Conservation (phyloP, 2,113 vertebrate genomes). For the Pollimyrus isidori region DNA sequence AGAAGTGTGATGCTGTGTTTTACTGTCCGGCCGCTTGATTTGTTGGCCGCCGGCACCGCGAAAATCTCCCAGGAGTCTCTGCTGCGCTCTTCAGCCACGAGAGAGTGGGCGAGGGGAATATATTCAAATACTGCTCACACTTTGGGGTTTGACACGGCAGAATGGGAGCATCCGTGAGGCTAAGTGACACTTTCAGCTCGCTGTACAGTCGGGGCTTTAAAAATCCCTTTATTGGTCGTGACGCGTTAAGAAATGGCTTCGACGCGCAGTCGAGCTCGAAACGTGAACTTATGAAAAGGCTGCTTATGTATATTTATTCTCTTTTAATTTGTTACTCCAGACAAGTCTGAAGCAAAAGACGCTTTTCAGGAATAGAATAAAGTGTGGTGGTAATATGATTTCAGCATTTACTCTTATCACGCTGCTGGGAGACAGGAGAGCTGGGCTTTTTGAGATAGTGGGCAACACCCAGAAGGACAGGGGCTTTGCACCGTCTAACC, state of each 20-base stretch:
- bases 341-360: background rate
- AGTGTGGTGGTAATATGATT: constrained; percentile 41
- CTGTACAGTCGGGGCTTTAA: background rate
- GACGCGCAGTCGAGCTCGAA: background rate
- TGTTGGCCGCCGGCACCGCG: background rate
- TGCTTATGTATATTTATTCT: background rate
- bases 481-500: constrained; percentile 57
- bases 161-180: background rate
- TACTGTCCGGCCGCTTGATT: background rate
- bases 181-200: background rate
- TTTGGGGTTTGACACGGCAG: background rate
- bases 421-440: constrained; percentile 33
- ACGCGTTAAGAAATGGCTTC: background rate
- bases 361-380: constrained; percentile 30
- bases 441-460: constrained; percentile 27
- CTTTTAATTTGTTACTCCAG: background rate
- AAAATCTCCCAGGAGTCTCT: background rate
- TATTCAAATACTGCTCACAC: background rate
- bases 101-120: background rate
- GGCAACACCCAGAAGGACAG: constrained; percentile 43
- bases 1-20: background rate
- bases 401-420: constrained; percentile 55
- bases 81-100: background rate
- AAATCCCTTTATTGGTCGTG: background rate
- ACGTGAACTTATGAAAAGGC: background rate